A percentile compares a stretch with the other conserved stretches of the same genome.
phyloP scores from a whole-genome alignment of 2,113 vertebrate species.

The Python bivittatus region DNA sequence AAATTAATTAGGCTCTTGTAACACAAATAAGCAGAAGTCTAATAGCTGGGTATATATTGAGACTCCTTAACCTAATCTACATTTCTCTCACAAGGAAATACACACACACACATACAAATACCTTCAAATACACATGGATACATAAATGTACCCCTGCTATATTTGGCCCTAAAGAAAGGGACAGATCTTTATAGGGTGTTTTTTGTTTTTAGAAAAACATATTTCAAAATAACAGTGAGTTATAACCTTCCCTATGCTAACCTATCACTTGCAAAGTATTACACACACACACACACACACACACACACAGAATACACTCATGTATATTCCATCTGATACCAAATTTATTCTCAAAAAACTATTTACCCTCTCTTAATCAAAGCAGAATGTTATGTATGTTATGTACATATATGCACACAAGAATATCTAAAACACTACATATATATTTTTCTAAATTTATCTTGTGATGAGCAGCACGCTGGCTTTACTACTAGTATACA shows the following conservation, averaged over 20 bases:
- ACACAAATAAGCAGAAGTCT: background rate
- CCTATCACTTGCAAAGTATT: too few species aligned
- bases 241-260: background rate
- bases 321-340: background rate
- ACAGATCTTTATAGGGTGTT: background rate
- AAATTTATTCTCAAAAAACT: background rate
- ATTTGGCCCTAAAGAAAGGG: background rate
- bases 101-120: background rate
- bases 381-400: background rate
- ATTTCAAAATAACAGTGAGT: background rate
- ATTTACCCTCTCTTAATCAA: background rate
- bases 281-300: too few species aligned
- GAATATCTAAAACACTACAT: background rate
- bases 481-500: background rate
- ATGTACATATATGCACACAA: background rate
- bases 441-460: background rate
- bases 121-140: background rate
- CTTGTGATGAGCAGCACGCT: background rate
- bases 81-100: background rate
- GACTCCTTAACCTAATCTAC: background rate
- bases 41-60: background rate
- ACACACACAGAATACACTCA: too few species aligned
- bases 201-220: background rate
- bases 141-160: background rate
- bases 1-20: background rate